A percentile compares a stretch with the other conserved stretches of the same genome.
These are phyloP conservation scores for Sylvicola cinctus DNA, from an alignment of 2,888 invertebrate genomes.

Conservation along the genomic window DNA sequence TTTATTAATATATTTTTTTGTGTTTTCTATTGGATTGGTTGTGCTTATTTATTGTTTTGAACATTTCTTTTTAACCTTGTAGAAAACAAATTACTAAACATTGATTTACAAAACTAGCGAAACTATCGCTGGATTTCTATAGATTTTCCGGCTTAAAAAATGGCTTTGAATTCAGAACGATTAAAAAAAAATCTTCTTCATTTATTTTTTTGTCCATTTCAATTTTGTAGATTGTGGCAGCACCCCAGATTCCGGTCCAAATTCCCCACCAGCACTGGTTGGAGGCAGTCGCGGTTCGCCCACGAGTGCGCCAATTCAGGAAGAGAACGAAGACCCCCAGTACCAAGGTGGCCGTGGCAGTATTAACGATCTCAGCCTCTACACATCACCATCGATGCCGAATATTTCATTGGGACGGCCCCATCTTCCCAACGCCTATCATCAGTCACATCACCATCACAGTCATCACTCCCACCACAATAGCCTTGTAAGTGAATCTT, in stretches of 20 bases:
- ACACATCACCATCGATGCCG: conserved; percentile 91
- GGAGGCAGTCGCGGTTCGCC: conserved; percentile 39
- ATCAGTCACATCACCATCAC: conserved; percentile 9
- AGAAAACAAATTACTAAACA: no score
- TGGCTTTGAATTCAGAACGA: no score
- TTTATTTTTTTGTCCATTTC: no score
- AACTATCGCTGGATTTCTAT: no score
- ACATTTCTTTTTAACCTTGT: no score
- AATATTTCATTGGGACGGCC: conserved; percentile 87
- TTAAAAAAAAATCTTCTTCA: no score
- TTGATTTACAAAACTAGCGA: no score
- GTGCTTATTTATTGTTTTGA: no score
- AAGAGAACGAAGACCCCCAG: conserved; percentile 53
- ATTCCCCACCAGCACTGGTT: conserved; percentile 44
- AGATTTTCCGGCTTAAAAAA: no score
- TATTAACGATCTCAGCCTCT: conserved; percentile 55
- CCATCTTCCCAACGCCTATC: conserved; percentile 29
- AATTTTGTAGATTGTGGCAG: conserved; percentile 27
- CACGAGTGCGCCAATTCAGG: conserved; percentile 52
- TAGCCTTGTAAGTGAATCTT: no score
- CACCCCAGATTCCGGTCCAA: conserved; percentile 55
- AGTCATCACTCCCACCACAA: conserved; percentile 7
- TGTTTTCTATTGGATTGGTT: no score
- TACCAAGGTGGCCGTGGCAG: conserved; percentile 42
- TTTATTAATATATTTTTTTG: no score